Conservation (phyloP, 2,113 vertebrate genomes). For the Epinephelus moara region DNA sequence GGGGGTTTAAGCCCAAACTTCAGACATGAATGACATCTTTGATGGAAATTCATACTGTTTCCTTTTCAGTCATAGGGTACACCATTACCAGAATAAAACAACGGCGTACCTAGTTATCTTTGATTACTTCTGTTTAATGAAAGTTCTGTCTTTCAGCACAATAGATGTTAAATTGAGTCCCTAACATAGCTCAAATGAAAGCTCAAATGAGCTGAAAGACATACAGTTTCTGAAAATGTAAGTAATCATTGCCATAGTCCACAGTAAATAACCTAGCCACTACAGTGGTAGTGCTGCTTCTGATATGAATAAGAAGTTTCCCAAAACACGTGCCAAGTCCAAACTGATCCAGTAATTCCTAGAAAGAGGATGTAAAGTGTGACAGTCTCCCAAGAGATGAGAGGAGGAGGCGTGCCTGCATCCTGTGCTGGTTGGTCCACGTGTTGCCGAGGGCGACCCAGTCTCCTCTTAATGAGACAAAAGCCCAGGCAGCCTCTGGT, state of each 20-base stretch:
- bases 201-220: conserved; percentile 2
- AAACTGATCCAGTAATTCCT: conserved; percentile 15
- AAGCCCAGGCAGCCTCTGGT: conserved; percentile 21
- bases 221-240: not conserved
- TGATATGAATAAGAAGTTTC: not conserved
- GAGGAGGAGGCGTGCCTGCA: conserved; percentile 9
- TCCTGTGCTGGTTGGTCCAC: conserved; percentile 47
- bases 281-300: not conserved
- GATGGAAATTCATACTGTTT: not conserved
- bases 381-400: conserved; percentile 30
- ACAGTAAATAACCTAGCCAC: not conserved
- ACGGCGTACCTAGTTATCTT: not conserved
- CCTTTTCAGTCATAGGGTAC: not conserved
- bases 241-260: not conserved
- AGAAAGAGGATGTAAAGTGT: conserved; percentile 6
- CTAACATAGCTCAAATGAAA: not conserved
- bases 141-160: not conserved
- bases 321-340: not conserved
- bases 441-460: conserved; percentile 58
- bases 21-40: not conserved
- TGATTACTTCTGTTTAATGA: not conserved
- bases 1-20: not conserved
- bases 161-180: not conserved
- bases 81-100: not conserved
- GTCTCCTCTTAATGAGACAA: conserved; percentile 61